Conservation (phyloP, 1,140 invertebrate species). For the Drosophila littoralis region DNA sequence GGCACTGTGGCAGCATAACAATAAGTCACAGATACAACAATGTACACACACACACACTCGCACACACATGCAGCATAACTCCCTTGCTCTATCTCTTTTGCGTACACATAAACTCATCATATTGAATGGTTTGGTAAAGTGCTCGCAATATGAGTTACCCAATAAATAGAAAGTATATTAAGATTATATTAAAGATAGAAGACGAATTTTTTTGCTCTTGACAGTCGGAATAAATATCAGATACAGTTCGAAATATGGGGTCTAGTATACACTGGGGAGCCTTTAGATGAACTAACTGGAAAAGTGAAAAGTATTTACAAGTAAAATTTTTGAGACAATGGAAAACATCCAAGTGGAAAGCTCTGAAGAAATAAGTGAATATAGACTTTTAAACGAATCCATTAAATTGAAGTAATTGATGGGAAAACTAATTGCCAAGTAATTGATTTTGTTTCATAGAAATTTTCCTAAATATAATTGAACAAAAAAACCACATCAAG, state of each 20-base stretch:
- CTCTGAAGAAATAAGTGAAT: too few species aligned
- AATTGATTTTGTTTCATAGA: too few species aligned
- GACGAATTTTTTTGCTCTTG: neutral
- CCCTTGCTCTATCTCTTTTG: neutral
- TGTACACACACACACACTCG: constrained; percentile 3
- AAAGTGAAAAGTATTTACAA: too few species aligned
- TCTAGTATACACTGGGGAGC: neutral
- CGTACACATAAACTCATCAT: constrained; percentile 3
- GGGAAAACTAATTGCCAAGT: too few species aligned
- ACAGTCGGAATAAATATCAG: neutral
- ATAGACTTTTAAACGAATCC: too few species aligned
- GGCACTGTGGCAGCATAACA: constrained; percentile 80
- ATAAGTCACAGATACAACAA: constrained; percentile 69
- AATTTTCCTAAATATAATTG: too few species aligned
- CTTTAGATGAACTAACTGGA: neutral
- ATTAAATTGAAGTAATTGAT: too few species aligned
- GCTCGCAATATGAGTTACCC: constrained; percentile 1
- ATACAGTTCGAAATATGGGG: too few species aligned
- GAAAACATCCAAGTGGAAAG: too few species aligned
- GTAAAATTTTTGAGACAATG: too few species aligned
- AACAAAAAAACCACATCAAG: too few species aligned
- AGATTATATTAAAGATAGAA: neutral
- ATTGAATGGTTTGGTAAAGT: neutral
- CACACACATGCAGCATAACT: constrained; percentile 10
- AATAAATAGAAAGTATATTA: neutral